Evolutionary conservation across 2,113 vertebrate genomes (phyloP).

Genomic region (Gasterosteus aculeatus): DNA sequence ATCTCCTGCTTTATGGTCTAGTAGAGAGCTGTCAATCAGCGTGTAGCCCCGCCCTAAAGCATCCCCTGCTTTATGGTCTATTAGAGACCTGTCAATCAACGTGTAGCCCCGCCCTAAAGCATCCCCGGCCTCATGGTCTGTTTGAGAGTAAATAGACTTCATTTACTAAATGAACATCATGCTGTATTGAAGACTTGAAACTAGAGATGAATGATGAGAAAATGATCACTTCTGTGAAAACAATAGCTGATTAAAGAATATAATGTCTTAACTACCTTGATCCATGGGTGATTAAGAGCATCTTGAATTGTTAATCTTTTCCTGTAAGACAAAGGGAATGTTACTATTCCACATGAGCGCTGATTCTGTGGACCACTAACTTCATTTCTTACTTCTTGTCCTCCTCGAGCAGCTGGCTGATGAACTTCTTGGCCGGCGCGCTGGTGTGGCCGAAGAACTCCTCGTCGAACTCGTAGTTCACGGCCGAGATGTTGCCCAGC

Average conservation of each 20-base stretch:
- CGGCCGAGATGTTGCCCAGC: constrained; percentile 90
- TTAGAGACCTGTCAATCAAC: too few species aligned
- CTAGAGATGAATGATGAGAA: too few species aligned
- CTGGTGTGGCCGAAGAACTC: constrained; percentile 97
- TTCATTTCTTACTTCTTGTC: constrained; percentile 78
- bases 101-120: too few species aligned
- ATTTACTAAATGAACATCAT: too few species aligned
- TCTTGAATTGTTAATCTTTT: constrained; percentile 93
- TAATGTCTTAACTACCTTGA: constrained; percentile 84
- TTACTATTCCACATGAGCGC: not conserved
- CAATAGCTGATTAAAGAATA: not conserved
- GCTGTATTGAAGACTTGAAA: too few species aligned
- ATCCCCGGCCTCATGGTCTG: too few species aligned
- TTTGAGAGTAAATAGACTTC: too few species aligned
- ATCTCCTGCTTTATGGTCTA: too few species aligned
- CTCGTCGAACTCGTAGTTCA: constrained; percentile 95
- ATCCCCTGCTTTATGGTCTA: too few species aligned
- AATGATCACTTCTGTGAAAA: not conserved
- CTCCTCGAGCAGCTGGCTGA: constrained; percentile 91
- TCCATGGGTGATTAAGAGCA: constrained; percentile 93
- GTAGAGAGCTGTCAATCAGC: too few species aligned
- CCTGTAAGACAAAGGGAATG: constrained; percentile 75
- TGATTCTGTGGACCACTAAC: not conserved
- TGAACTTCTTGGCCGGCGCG: constrained; percentile 93
- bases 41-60: too few species aligned